A percentile compares a stretch with the other conserved stretches of the same genome.
phyloP scores from a whole-genome alignment of 2,888 invertebrate species.

The Neoaliturus tenellus region DNA sequence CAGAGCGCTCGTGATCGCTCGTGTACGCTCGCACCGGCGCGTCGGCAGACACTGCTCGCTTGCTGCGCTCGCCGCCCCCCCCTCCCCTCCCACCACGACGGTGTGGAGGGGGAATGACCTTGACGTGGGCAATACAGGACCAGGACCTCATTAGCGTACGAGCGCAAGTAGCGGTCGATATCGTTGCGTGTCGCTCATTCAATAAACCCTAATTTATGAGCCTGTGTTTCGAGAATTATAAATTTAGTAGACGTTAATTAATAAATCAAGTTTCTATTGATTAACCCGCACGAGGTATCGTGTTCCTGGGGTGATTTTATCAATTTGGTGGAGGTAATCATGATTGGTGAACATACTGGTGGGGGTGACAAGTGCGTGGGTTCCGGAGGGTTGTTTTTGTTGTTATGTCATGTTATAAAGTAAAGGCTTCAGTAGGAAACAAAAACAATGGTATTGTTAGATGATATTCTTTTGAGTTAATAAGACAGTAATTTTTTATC shows the following conservation, averaged over 20 bases:
- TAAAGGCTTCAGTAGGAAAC: too few relatives aligned
- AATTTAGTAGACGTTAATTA: not conserved
- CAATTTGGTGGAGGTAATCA: not conserved
- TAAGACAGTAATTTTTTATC: too few relatives aligned
- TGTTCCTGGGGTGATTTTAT: constrained; percentile 16
- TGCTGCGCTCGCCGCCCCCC: constrained; percentile 24
- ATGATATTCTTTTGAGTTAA: too few relatives aligned
- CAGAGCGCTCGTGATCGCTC: not conserved
- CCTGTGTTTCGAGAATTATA: constrained; percentile 4
- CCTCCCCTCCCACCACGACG: not conserved
- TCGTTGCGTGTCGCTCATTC: constrained; percentile 32
- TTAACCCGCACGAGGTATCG: constrained; percentile 28
- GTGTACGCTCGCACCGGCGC: not conserved
- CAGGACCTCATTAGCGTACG: constrained; percentile 21
- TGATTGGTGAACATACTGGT: not conserved
- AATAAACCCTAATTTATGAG: constrained; percentile 37
- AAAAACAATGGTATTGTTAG: too few relatives aligned
- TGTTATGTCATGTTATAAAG: too few relatives aligned
- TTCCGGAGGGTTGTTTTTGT: too few relatives aligned
- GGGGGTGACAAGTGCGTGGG: too few relatives aligned
- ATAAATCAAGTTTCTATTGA: constrained; percentile 18
- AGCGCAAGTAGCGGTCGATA: not conserved
- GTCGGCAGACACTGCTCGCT: constrained; percentile 14
- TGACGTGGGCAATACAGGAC: constrained; percentile 16
- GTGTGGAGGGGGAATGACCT: constrained; percentile 5